These are phyloP conservation scores for Drosophila paranaensis DNA, from an alignment of 2,888 invertebrate genomes.

Conservation along the genomic window DNA sequence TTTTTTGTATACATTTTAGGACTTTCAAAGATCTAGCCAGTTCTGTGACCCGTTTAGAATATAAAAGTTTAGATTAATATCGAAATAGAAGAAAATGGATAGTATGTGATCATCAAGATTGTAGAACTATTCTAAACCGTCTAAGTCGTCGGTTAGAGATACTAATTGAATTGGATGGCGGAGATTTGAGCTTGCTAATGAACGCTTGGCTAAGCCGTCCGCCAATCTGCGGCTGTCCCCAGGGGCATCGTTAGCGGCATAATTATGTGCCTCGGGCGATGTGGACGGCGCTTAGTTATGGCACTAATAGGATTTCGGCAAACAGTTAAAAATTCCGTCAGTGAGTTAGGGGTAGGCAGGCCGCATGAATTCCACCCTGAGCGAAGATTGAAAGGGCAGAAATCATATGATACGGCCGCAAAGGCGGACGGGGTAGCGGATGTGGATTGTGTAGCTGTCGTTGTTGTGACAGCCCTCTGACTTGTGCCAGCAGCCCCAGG, in stretches of 20 bases:
- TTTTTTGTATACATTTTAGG: too few species aligned
- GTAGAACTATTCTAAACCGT: neutral
- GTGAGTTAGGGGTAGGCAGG: constrained; percentile 48
- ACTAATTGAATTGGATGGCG: constrained; percentile 58
- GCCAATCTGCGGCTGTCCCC: constrained; percentile 40
- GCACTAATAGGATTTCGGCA: constrained; percentile 79
- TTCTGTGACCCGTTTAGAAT: too few species aligned
- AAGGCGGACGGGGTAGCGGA: constrained; percentile 17
- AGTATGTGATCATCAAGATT: neutral
- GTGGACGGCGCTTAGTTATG: constrained; percentile 54
- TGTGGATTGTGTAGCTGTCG: constrained; percentile 20
- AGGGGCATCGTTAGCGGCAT: constrained; percentile 54
- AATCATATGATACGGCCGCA: constrained; percentile 45
- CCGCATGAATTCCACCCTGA: constrained; percentile 44
- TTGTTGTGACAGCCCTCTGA: constrained; percentile 48
- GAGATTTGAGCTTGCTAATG: constrained; percentile 57
- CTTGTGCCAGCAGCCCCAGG: constrained; percentile 36
- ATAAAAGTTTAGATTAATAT: neutral
- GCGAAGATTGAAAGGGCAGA: constrained; percentile 32
- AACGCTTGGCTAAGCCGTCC: constrained; percentile 33
- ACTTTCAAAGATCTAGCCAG: too few species aligned
- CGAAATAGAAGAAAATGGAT: neutral
- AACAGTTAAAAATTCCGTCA: constrained; percentile 66
- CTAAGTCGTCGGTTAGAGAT: neutral
- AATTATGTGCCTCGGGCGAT: constrained; percentile 39